These are phyloP conservation scores for Argyrosomus regius DNA, from an alignment of 2,797 vertebrate genomes.

Conservation along the genomic window DNA sequence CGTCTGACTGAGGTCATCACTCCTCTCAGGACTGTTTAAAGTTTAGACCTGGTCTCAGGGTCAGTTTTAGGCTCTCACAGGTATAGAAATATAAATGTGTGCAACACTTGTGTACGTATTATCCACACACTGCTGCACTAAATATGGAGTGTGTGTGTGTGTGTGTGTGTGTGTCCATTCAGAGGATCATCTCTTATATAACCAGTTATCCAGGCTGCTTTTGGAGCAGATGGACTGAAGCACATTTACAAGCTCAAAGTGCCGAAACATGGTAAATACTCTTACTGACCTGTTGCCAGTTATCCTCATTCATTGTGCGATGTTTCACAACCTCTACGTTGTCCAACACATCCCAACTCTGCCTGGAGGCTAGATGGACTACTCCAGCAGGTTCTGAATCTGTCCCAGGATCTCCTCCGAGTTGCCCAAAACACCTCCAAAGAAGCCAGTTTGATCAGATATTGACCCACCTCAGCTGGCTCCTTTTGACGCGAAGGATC, in stretches of 20 bases:
- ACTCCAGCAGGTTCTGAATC: too few species aligned
- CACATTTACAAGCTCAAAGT: conserved; percentile 52
- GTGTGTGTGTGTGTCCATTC: conserved; percentile 23
- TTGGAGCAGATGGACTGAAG: conserved; percentile 62
- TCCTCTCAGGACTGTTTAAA: not conserved
- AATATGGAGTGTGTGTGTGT: conserved; percentile 19
- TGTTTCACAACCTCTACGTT: too few species aligned
- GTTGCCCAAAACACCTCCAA: too few species aligned
- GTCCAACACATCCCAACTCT: too few species aligned
- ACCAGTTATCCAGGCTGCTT: conserved; percentile 54
- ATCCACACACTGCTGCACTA: conserved; percentile 7
- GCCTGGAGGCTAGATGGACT: too few species aligned
- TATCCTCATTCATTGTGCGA: too few species aligned
- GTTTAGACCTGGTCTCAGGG: not conserved
- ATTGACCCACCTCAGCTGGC: too few species aligned
- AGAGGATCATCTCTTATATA: conserved; percentile 68
- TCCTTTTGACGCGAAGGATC: too few species aligned
- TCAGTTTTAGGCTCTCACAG: not conserved
- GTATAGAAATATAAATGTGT: not conserved
- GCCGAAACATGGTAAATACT: conserved; percentile 36
- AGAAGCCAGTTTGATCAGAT: too few species aligned
- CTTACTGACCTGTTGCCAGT: not conserved
- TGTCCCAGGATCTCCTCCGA: too few species aligned
- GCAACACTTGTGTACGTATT: not conserved
- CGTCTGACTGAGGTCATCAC: not conserved